Evolutionary conservation across 2,888 invertebrate species (phyloP).

Genomic region (Anodontia alba): DNA sequence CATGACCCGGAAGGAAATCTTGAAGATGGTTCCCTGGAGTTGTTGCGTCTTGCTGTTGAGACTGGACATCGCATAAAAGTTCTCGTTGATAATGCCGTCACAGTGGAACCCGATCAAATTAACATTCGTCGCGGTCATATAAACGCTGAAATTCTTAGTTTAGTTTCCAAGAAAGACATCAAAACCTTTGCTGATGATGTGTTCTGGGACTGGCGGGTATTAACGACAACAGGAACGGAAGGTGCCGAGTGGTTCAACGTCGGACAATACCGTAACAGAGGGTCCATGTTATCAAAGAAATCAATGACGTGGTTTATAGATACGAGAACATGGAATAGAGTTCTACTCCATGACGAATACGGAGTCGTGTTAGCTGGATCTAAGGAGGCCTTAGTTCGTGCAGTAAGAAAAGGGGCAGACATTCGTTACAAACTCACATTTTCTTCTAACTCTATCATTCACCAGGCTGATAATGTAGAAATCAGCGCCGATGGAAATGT

Average conservation of each 20-base stretch:
- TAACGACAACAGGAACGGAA: conserved; percentile 60
- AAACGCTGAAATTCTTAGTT: conserved; percentile 57
- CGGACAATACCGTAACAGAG: conserved; percentile 57
- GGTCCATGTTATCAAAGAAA: conserved; percentile 45
- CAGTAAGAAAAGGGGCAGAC: conserved; percentile 57
- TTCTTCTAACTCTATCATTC: conserved; percentile 53
- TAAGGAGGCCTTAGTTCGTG: conserved; percentile 45
- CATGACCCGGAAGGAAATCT: conserved; percentile 54
- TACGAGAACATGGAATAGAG: conserved; percentile 59
- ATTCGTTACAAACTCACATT: conserved; percentile 55
- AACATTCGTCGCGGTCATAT: conserved; percentile 57
- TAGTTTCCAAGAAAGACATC: conserved; percentile 60
- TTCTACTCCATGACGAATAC: conserved; percentile 48
- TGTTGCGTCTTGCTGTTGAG: conserved; percentile 55
- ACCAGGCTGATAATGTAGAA: conserved; percentile 59
- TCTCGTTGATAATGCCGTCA: conserved; percentile 54
- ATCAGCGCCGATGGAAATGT: conserved; percentile 60
- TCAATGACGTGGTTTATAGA: conserved; percentile 65
- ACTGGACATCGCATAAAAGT: conserved; percentile 60
- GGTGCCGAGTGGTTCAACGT: conserved; percentile 57
- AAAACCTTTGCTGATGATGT: conserved; percentile 58
- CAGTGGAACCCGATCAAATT: conserved; percentile 60
- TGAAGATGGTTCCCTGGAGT: conserved; percentile 55
- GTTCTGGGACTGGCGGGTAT: conserved; percentile 61
- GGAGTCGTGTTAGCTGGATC: conserved; percentile 46